A percentile compares a stretch with the other conserved stretches of the same genome.
Evolutionary conservation across 2,797 vertebrate genomes (phyloP).

Genomic region (Phaenicophaeus curvirostris): DNA sequence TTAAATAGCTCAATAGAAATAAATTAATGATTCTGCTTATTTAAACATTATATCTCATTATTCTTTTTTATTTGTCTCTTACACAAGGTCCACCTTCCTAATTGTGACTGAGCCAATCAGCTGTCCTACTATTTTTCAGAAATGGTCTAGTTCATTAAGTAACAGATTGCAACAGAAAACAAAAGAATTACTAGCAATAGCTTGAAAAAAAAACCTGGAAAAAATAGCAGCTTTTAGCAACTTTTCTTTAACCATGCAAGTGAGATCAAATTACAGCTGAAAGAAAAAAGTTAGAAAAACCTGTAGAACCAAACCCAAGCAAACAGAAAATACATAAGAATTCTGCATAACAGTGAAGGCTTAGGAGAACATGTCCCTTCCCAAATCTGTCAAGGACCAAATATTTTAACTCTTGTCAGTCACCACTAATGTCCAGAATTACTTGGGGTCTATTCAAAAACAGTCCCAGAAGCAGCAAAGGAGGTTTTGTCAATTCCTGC

Average conservation of each 20-base stretch:
- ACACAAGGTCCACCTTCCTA: background rate
- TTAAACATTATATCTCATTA: background rate
- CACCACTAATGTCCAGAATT: background rate
- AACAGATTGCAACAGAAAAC: conserved; percentile 4
- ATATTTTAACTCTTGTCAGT: background rate
- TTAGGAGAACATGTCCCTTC: conserved; percentile 36
- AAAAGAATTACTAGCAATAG: background rate
- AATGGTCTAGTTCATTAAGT: background rate
- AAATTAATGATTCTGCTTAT: background rate
- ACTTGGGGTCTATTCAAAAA: background rate
- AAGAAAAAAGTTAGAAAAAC: conserved; percentile 60
- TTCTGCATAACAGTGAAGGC: background rate
- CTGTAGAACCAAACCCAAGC: conserved; percentile 33
- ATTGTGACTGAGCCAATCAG: background rate
- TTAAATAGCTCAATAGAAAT: background rate
- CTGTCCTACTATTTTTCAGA: background rate
- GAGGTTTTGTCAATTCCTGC: background rate
- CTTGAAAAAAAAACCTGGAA: background rate
- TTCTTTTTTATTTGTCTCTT: background rate
- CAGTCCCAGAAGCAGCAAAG: background rate
- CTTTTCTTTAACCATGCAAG: conserved; percentile 44
- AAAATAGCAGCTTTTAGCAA: background rate
- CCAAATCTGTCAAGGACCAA: conserved; percentile 40
- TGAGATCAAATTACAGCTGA: conserved; percentile 39
- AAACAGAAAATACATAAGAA: background rate